Percentiles rank a stretch among this genome's conserved stretches.
phyloP scores from a whole-genome alignment of 2,888 invertebrate genomes.

The Sinohyriopsis cumingii region DNA sequence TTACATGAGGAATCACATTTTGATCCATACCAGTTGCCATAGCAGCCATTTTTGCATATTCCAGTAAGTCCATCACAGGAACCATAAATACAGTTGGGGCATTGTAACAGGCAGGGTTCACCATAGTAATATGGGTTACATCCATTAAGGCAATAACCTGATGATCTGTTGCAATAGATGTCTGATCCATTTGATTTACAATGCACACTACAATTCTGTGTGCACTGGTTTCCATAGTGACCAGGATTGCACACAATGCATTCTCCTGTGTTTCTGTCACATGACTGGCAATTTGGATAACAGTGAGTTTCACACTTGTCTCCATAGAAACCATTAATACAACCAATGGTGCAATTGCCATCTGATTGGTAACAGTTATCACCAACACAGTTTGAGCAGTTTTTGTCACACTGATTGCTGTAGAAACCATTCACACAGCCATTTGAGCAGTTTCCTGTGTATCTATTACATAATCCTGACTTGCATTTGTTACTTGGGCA shows the following conservation, averaged over 20 bases:
- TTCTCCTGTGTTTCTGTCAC: too few species aligned
- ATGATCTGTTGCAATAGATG: too few species aligned
- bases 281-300: too few species aligned
- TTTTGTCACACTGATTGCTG: conserved; percentile 7
- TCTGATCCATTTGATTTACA: too few species aligned
- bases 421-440: conserved; percentile 7
- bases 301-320: conserved; percentile 2
- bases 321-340: conserved; percentile 13
- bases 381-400: conserved; percentile 14
- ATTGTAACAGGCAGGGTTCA: not conserved
- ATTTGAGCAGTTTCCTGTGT: too few species aligned
- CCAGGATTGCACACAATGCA: too few species aligned
- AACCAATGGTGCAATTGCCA: conserved; percentile 13
- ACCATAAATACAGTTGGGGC: not conserved
- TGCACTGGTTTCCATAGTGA: too few species aligned
- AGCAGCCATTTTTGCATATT: conserved; percentile 1
- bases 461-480: too few species aligned
- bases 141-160: too few species aligned
- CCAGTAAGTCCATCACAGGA: not conserved
- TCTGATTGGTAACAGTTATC: conserved; percentile 9
- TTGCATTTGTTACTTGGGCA: not conserved
- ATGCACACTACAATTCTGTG: too few species aligned
- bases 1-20: not conserved
- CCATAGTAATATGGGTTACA: not conserved
- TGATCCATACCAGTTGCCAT: not conserved